Percentiles rank a stretch among this genome's conserved stretches.
Conservation (phyloP, 2,113 vertebrate species). For the Forbesichthys papilliferus region DNA sequence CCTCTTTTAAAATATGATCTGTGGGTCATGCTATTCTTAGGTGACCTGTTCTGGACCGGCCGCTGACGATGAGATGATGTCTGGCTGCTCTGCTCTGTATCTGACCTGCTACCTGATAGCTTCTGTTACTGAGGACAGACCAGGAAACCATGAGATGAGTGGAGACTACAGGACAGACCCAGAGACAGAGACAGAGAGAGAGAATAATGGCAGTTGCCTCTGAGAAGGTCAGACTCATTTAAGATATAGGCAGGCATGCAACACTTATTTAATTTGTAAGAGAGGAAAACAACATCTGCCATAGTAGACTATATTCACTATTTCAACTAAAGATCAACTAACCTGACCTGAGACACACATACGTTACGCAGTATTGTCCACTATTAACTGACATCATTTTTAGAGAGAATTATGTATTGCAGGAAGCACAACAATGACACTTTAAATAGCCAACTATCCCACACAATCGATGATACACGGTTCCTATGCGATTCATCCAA, state of each 20-base stretch:
- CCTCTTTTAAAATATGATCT: slow-evolving; percentile 2
- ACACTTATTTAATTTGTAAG: no score
- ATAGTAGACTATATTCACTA: no score
- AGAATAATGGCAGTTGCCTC: background rate
- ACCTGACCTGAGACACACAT: background rate
- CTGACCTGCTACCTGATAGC: slow-evolving; percentile 25
- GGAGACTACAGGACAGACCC: background rate
- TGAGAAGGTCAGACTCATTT: background rate
- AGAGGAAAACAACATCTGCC: background rate
- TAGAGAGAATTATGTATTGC: background rate
- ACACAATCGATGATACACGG: no score
- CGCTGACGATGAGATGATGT: slow-evolving; percentile 6
- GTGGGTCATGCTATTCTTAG: slow-evolving; percentile 39
- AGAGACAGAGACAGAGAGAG: background rate
- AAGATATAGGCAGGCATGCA: background rate
- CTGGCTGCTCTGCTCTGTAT: background rate
- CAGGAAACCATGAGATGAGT: background rate
- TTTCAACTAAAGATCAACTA: no score
- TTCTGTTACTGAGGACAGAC: slow-evolving; percentile 1
- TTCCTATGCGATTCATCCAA: slow-evolving; percentile 1
- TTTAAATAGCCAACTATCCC: no score
- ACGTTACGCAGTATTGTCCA: background rate
- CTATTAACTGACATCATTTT: background rate
- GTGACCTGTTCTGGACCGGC: slow-evolving; percentile 4
- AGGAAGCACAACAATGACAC: no score